Conservation (phyloP, 2,888 invertebrate species). For the Nomada lathburiana region DNA sequence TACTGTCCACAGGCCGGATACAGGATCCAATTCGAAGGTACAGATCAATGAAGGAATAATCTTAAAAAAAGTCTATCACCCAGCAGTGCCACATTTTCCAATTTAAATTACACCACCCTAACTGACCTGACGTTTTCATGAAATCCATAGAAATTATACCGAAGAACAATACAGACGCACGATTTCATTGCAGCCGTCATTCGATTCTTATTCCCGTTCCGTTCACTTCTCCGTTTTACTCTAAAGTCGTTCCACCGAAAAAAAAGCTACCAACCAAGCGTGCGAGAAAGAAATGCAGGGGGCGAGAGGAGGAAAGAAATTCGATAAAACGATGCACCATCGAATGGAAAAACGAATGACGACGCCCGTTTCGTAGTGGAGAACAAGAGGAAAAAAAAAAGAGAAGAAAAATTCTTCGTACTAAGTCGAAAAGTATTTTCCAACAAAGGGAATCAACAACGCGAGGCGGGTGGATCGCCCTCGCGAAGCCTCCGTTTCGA, state of each 20-base stretch:
- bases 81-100: no score
- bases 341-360: conserved; percentile 23
- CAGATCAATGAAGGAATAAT: no score
- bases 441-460: not conserved
- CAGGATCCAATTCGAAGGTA: no score
- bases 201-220: conserved; percentile 26
- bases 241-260: conserved; percentile 20
- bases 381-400: not conserved
- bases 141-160: no score
- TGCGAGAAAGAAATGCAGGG: not conserved
- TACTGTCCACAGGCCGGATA: no score
- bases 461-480: not conserved
- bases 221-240: not conserved
- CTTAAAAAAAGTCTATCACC: no score
- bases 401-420: not conserved
- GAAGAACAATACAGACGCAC: no score
- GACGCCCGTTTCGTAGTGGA: not conserved
- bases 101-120: no score
- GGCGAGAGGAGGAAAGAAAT: not conserved
- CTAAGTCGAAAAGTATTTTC: conserved; percentile 23
- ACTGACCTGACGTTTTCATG: no score
- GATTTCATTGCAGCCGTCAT: no score
- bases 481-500: conserved; percentile 46
- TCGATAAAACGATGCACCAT: conserved; percentile 21
- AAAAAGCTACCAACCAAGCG: conserved; percentile 12